phyloP scores from a whole-genome alignment of 2,888 invertebrate species.

The Tupiocoris notatus region DNA sequence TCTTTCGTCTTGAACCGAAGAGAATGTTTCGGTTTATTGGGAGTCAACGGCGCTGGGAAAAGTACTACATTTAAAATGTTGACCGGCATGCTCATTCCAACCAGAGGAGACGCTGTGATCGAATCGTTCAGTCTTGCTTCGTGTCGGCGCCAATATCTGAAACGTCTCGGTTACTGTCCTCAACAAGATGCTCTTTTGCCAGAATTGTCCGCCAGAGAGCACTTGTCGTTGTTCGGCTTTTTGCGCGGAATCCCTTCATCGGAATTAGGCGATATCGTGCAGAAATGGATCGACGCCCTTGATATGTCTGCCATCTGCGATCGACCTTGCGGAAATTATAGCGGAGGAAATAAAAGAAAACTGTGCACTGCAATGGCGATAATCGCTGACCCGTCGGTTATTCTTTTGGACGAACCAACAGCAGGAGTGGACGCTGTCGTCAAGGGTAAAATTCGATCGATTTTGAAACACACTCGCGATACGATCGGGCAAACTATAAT shows the following conservation, averaged over 20 bases:
- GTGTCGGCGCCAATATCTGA: background rate
- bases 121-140: background rate
- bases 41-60: conserved; percentile 60
- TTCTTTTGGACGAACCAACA: no score
- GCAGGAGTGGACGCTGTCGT: no score
- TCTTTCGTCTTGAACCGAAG: conserved; percentile 64
- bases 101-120: conserved; percentile 55
- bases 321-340: no score
- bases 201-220: conserved; percentile 73
- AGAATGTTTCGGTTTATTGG: conserved; percentile 57
- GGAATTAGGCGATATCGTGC: conserved; percentile 42
- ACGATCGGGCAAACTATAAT: no score
- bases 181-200: conserved; percentile 80
- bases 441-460: no score
- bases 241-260: conserved; percentile 64
- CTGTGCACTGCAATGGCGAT: no score
- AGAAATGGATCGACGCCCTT: conserved; percentile 49
- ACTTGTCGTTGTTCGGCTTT: conserved; percentile 68
- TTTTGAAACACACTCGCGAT: no score
- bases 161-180: conserved; percentile 82
- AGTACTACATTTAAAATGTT: conserved; percentile 60
- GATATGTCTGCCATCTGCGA: conserved; percentile 46
- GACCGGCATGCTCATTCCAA: conserved; percentile 56
- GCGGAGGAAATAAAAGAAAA: no score
- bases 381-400: no score